phyloP scores from a whole-genome alignment of 2,888 invertebrate species.

The Luffia ferchaultella region DNA sequence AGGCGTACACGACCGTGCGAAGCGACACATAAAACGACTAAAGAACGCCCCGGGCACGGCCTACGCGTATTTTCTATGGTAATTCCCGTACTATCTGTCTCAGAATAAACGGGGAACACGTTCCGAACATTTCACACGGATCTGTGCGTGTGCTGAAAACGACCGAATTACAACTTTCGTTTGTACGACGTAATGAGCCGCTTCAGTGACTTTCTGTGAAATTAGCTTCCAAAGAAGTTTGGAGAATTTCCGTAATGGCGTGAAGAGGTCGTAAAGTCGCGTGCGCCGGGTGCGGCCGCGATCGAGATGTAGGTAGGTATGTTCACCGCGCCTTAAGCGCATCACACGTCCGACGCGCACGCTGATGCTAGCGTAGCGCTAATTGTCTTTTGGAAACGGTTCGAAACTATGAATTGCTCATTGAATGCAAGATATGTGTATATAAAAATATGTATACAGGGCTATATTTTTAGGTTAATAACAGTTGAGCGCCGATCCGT shows the following conservation, averaged over 20 bases:
- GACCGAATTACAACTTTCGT: neutral
- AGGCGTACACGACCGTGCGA: neutral
- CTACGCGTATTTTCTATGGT: neutral
- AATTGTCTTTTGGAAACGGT: neutral
- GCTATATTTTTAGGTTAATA: too few relatives aligned
- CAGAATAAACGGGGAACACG: neutral
- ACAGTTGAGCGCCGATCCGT: too few relatives aligned
- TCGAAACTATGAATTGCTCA: too few relatives aligned
- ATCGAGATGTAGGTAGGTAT: too few relatives aligned
- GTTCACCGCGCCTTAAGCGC: too few relatives aligned
- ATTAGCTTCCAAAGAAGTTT: neutral
- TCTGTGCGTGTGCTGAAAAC: neutral
- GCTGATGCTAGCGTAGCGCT: neutral
- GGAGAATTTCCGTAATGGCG: neutral
- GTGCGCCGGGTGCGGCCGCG: neutral
- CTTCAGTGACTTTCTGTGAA: neutral
- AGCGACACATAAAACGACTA: neutral
- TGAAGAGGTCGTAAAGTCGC: too few relatives aligned
- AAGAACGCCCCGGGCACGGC: neutral
- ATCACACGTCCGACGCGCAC: too few relatives aligned
- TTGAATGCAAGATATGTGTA: too few relatives aligned
- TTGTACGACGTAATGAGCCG: neutral
- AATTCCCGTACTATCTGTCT: neutral
- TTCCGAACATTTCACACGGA: too few relatives aligned
- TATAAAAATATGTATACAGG: too few relatives aligned